phyloP scores from a whole-genome alignment of 2,797 vertebrate genomes.

The Cetoscarus ocellatus region DNA sequence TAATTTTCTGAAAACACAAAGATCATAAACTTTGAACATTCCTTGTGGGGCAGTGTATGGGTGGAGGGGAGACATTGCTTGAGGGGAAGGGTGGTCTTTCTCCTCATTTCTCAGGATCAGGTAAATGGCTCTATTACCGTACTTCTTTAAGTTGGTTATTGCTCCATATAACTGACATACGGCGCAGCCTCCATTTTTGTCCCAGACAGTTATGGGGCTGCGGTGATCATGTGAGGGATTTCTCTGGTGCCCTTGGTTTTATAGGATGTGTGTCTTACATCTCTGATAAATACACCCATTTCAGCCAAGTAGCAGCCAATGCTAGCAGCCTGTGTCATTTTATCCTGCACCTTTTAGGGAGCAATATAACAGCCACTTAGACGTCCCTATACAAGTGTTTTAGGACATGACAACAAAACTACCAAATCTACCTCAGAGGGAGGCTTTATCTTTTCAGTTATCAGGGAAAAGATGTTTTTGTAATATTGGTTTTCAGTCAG shows the following conservation, averaged over 20 bases:
- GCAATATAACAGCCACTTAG: constrained; percentile 62
- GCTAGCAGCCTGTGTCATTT: constrained; percentile 53
- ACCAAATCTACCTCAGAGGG: constrained; percentile 49
- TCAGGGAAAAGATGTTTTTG: constrained; percentile 55
- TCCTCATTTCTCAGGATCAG: constrained; percentile 80
- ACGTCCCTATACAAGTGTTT: constrained; percentile 67
- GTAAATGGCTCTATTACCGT: constrained; percentile 87
- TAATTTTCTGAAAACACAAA: not conserved
- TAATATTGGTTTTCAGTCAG: constrained; percentile 60
- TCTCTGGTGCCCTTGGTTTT: constrained; percentile 88
- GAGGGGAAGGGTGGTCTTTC: constrained; percentile 2
- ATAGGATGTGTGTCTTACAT: constrained; percentile 86
- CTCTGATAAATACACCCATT: constrained; percentile 85
- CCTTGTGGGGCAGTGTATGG: not conserved
- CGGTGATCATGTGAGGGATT: constrained; percentile 86
- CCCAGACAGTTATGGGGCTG: constrained; percentile 86
- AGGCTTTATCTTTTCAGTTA: constrained; percentile 58
- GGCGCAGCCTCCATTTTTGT: constrained; percentile 85
- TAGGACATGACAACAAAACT: constrained; percentile 65
- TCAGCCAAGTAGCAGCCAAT: constrained; percentile 75
- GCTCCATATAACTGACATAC: constrained; percentile 87
- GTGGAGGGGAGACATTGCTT: not conserved
- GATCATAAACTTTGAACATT: not conserved
- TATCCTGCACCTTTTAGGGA: constrained; percentile 59
- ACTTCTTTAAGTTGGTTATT: constrained; percentile 87